phyloP scores from a whole-genome alignment of 2,888 invertebrate species.

The Mesoligia furuncula region DNA sequence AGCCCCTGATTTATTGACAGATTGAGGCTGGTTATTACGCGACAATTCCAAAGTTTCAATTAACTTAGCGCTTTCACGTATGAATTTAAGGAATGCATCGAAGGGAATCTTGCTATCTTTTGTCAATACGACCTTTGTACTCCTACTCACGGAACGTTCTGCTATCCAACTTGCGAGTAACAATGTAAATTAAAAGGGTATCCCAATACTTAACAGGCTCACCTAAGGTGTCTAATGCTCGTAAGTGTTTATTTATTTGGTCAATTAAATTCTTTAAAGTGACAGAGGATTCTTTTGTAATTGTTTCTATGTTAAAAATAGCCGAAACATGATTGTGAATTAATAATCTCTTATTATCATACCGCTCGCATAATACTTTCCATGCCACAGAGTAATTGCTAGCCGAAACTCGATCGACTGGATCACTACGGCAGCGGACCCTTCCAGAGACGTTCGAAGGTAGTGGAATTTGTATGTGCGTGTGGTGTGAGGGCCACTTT shows the following conservation, averaged over 20 bases:
- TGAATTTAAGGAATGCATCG: neutral
- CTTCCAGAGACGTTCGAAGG: conserved; percentile 6
- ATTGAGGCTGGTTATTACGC: neutral
- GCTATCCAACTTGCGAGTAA: neutral
- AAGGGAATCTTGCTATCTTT: neutral
- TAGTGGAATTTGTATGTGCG: conserved; percentile 12
- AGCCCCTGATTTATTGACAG: neutral
- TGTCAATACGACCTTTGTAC: conserved; percentile 6
- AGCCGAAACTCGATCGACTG: neutral
- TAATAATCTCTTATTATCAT: conserved; percentile 1
- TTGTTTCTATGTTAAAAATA: neutral
- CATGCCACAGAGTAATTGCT: neutral
- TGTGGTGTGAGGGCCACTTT: too few species aligned
- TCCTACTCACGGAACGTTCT: neutral
- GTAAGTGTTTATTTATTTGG: neutral
- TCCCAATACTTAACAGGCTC: neutral
- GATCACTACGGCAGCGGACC: neutral
- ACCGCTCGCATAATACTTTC: neutral
- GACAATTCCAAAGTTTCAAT: conserved; percentile 9
- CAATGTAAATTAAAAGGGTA: conserved; percentile 3
- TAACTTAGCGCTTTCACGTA: neutral
- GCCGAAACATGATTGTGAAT: conserved; percentile 8
- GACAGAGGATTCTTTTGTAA: conserved; percentile 1
- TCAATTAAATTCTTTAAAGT: conserved; percentile 4
- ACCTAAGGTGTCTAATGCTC: conserved; percentile 1